A percentile compares a stretch with the other conserved stretches of the same genome.
Evolutionary conservation across 1,140 invertebrate genomes (phyloP).

Genomic region (Dinothrombium tinctorium): DNA sequence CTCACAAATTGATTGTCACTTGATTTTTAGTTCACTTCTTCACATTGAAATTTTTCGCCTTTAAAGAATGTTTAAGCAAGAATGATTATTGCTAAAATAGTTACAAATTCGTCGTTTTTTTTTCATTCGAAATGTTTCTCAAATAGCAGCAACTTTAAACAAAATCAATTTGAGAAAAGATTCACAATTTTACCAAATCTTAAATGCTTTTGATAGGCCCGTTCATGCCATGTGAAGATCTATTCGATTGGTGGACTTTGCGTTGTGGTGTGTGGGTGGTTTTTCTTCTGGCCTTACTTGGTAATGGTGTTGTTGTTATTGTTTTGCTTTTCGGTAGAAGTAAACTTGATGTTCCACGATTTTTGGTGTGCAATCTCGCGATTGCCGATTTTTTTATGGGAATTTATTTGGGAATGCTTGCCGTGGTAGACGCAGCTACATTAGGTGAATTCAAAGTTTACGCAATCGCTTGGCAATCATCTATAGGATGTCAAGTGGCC

Average conservation of each 20-base stretch:
- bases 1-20: too few relatives aligned
- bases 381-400: conserved; percentile 64
- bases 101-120: neutral
- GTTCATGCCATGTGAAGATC: conserved; percentile 78
- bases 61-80: neutral
- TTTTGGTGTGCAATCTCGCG: conserved; percentile 63
- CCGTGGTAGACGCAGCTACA: conserved; percentile 50
- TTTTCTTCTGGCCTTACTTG: conserved; percentile 71
- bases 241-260: conserved; percentile 94
- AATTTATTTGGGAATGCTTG: conserved; percentile 55
- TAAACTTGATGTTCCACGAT: conserved; percentile 45
- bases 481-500: conserved; percentile 47
- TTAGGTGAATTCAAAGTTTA: conserved; percentile 65
- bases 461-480: conserved; percentile 60
- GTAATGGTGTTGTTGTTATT: conserved; percentile 86
- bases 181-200: too few relatives aligned
- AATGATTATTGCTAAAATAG: neutral
- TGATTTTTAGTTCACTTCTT: neutral
- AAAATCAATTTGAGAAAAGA: too few relatives aligned
- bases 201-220: conserved; percentile 52
- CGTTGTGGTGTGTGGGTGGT: conserved; percentile 90
- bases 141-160: neutral
- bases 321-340: conserved; percentile 50
- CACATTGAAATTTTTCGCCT: neutral
- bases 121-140: neutral